Conservation (phyloP, 2,888 invertebrate species). For the Agapostemon virescens region DNA sequence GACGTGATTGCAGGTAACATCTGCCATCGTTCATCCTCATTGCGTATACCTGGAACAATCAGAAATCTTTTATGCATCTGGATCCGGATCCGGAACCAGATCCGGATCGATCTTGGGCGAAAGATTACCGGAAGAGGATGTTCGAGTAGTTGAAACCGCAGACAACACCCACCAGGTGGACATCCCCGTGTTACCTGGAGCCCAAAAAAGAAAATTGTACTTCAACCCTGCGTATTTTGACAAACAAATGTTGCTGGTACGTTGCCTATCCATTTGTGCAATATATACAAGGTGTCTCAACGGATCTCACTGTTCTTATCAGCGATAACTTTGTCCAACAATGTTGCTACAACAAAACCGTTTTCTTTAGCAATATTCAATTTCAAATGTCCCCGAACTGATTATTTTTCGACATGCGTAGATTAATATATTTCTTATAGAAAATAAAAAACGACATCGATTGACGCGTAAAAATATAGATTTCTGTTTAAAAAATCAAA, state of each 20-base stretch:
- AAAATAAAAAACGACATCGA: too few species aligned
- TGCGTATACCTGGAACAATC: slow-evolving; percentile 73
- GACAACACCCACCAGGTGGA: slow-evolving; percentile 81
- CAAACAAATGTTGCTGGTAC: slow-evolving; percentile 90
- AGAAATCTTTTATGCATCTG: slow-evolving; percentile 78
- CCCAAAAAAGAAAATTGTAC: slow-evolving; percentile 89
- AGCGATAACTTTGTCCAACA: too few species aligned
- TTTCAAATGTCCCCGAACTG: too few species aligned
- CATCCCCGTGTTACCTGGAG: slow-evolving; percentile 81
- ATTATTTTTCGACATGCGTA: too few species aligned
- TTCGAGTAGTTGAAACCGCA: slow-evolving; percentile 91
- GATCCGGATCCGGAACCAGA: slow-evolving; percentile 67
- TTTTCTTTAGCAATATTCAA: too few species aligned
- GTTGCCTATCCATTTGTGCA: slow-evolving; percentile 67
- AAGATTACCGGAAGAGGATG: slow-evolving; percentile 91
- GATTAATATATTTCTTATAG: too few species aligned
- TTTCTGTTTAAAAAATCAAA: too few species aligned
- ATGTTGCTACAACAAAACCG: too few species aligned
- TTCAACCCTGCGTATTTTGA: slow-evolving; percentile 96
- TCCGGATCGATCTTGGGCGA: slow-evolving; percentile 81
- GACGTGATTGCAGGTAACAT: slow-evolving; percentile 82
- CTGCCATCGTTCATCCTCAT: slow-evolving; percentile 87
- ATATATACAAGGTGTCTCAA: background rate
- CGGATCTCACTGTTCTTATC: background rate
- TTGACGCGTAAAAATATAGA: too few species aligned